Base-by-base conservation (phyloP, 2,797 vertebrate genomes). In the Peromyscus melanophrys region DNA sequence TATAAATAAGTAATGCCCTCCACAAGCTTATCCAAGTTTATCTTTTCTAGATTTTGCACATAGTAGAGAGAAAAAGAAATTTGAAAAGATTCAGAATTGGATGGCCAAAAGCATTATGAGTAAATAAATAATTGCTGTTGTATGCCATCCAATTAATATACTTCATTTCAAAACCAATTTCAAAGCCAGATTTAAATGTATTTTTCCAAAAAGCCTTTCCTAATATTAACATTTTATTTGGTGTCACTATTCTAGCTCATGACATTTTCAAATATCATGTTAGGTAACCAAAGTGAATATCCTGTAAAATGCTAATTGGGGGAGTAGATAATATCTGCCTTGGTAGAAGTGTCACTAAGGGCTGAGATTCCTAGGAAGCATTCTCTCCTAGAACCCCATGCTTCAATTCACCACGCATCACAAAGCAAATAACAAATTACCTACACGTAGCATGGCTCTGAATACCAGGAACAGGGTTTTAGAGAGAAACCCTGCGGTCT, bases 1-100 rank as follows among this genome's bases (percentile, higher is more conserved):
- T 98, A 99, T 98, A 99, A 99, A 99, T 99, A 99, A 99, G 98
- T 98, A 98, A 98, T 98, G 97, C 86, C 96, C 95, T 95, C 96
- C 96, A 97, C 98, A 98, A 98, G 97, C 98, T 98, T 95, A 98
- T 97, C 97, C 96, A 96, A 95, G 95, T 95, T 98, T 98, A 96
- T 97, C 93, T 92, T 95, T 86, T 95, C 90, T 69, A 43, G 86
- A 97, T 98, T 97, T 97, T 97, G 63, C 75, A 76, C 83, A 77
- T 85, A 92, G 85, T 88, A 80, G 97, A 98, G 82, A 84, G 94
- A 98, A 98, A 97, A 96, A 96, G 92, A 96, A 97, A 98, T 97
- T 97, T 86, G 90, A 95, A 95, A 80, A 97, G 71, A 95, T 95
- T 90, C 75, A 96, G 92, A 95, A 88, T 92, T 95, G 87, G 93